Evolutionary conservation across 2,113 vertebrate genomes (phyloP).

Genomic region (Triplophysa tibetana): DNA sequence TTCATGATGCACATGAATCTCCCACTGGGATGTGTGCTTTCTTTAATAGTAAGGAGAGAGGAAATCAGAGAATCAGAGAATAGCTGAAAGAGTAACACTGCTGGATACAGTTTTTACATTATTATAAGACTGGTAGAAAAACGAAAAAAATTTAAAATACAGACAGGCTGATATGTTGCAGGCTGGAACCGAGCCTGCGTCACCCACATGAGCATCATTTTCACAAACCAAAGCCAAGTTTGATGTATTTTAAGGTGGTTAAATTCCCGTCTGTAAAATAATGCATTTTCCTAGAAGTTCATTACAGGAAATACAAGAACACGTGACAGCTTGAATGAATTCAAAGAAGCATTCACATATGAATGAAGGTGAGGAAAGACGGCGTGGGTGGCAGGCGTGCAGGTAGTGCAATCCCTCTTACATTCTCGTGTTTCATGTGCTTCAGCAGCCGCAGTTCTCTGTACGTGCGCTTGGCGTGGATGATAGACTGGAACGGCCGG

Average conservation of each 20-base stretch:
- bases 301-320: too few species aligned
- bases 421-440: conserved; percentile 98
- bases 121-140: too few species aligned
- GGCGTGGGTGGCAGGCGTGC: background rate
- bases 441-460: conserved; percentile 92
- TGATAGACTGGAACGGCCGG: conserved; percentile 95
- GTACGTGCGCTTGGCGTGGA: conserved; percentile 97
- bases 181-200: too few species aligned
- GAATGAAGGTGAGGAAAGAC: background rate
- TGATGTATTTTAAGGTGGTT: too few species aligned
- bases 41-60: background rate
- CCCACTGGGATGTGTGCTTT: background rate
- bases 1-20: conserved; percentile 36
- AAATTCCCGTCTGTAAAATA: too few species aligned
- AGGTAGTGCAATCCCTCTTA: conserved; percentile 70
- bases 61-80: conserved; percentile 10
- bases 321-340: too few species aligned
- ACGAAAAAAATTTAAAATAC: too few species aligned
- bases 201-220: too few species aligned
- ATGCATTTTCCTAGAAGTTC: too few species aligned
- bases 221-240: too few species aligned
- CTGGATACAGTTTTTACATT: too few species aligned
- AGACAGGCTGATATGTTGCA: background rate
- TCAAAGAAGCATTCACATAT: background rate
- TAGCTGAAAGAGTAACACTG: background rate